phyloP scores from a whole-genome alignment of 2,113 vertebrate species.

The Nipponia nippon region DNA sequence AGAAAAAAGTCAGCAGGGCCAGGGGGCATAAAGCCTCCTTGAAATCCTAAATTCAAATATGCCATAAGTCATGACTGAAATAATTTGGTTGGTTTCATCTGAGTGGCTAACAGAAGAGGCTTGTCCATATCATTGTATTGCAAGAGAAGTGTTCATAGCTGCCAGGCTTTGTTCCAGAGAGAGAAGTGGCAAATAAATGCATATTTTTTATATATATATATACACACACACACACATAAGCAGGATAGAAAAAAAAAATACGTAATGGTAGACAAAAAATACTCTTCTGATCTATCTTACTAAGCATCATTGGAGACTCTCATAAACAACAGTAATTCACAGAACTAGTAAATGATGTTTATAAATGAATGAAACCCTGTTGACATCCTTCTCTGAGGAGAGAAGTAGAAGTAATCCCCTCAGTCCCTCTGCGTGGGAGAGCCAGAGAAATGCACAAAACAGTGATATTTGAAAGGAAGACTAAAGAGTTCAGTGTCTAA shows the following conservation, averaged over 20 bases:
- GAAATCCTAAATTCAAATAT: neutral
- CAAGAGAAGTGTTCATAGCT: neutral
- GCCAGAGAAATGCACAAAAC: neutral
- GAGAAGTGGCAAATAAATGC: neutral
- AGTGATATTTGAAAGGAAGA: neutral
- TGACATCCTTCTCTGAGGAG: neutral
- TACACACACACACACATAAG: neutral
- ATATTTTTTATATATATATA: neutral
- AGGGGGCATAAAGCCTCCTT: neutral
- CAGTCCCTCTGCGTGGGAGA: rapidly evolving
- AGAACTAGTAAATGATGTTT: neutral
- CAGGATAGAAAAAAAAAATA: neutral
- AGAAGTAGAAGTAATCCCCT: neutral
- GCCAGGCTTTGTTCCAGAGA: neutral
- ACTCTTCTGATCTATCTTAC: neutral
- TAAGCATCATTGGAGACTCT: neutral
- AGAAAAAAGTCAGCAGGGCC: neutral
- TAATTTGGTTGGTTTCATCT: neutral
- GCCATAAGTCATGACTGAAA: neutral
- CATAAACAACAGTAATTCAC: neutral
- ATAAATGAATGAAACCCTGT: neutral
- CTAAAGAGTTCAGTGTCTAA: neutral
- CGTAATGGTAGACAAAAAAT: neutral
- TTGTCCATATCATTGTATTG: neutral
- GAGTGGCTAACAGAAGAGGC: neutral